These are phyloP conservation scores for Microcebus lehilahytsara DNA, from an alignment of 2,113 vertebrate species.

Conservation along the genomic window DNA sequence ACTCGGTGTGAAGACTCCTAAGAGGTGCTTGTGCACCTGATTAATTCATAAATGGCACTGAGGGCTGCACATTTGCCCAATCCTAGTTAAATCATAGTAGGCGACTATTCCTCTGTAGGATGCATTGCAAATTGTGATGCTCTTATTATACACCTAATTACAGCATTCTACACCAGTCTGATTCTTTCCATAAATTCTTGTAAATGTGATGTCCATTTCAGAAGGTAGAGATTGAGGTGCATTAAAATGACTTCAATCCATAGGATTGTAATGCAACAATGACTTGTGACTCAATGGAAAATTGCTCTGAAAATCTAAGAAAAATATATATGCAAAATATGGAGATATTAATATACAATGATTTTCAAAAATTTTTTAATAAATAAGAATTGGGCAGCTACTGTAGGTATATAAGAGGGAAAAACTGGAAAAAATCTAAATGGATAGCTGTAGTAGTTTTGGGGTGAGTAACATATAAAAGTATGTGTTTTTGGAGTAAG, in stretches of 20 bases:
- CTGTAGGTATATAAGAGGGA: background rate
- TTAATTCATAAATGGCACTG: constrained; percentile 84
- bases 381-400: constrained; percentile 23
- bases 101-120: constrained; percentile 72
- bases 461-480: background rate
- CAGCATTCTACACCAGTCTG: constrained; percentile 47
- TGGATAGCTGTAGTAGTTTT: background rate
- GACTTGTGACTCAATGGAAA: constrained; percentile 19
- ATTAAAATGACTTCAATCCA: constrained; percentile 51
- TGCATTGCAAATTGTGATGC: constrained; percentile 67
- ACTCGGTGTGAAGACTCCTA: constrained; percentile 80
- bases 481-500: background rate
- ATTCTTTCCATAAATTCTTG: constrained; percentile 68
- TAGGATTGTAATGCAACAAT: background rate
- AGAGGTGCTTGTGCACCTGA: constrained; percentile 83
- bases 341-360: constrained; percentile 6
- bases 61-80: constrained; percentile 80
- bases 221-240: constrained; percentile 55
- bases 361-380: constrained; percentile 38
- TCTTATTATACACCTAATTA: constrained; percentile 71
- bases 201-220: constrained; percentile 63
- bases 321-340: background rate
- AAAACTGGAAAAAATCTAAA: background rate
- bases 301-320: background rate
- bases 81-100: constrained; percentile 81